Conservation (phyloP, 2,888 invertebrate species). For the Sarcophaga caerulescens region DNA sequence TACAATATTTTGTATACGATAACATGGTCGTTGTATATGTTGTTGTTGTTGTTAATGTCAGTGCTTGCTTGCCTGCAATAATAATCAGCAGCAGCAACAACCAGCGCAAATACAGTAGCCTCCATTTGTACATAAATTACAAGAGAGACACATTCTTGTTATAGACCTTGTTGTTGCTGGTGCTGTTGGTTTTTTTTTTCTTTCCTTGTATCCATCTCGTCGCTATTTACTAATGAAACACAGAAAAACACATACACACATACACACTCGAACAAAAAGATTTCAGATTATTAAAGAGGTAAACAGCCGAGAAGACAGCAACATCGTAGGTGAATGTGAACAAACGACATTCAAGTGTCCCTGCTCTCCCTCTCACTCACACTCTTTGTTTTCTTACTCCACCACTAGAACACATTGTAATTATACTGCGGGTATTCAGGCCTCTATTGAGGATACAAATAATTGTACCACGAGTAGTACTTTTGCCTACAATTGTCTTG, state of each 20-base stretch:
- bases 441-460: too few relatives aligned
- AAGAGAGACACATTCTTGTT: conserved; percentile 49
- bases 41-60: conserved; percentile 33
- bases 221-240: conserved; percentile 5
- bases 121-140: conserved; percentile 68
- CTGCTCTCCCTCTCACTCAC: not conserved
- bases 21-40: conserved; percentile 12
- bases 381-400: not conserved
- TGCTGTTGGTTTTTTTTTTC: not conserved
- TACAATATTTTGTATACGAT: conserved; percentile 38
- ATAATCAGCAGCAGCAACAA: conserved; percentile 26
- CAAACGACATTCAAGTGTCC: conserved; percentile 38
- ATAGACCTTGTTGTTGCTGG: not conserved
- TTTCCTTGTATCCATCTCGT: conserved; percentile 39
- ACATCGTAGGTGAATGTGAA: conserved; percentile 40
- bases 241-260: not conserved
- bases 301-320: not conserved
- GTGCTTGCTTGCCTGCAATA: not conserved
- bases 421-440: conserved; percentile 19
- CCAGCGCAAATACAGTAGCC: conserved; percentile 64
- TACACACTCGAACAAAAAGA: not conserved
- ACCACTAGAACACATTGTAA: too few relatives aligned
- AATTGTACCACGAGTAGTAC: not conserved
- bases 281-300: not conserved
- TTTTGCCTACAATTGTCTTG: not conserved